These are phyloP conservation scores for Siniperca obscura DNA, from an alignment of 2,797 vertebrate genomes.

Conservation along the genomic window DNA sequence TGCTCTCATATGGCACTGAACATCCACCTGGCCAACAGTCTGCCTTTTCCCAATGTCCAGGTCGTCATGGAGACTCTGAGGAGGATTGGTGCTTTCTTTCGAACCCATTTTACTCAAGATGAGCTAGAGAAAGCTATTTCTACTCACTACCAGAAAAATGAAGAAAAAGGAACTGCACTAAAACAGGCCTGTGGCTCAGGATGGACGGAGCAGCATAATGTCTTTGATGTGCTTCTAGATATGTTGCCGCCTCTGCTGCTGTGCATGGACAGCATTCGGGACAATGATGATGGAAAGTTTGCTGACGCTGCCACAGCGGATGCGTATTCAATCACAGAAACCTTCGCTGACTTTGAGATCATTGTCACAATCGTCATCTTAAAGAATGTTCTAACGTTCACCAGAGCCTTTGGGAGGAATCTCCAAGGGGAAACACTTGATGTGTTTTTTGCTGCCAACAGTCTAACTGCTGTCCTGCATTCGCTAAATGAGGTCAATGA, in stretches of 20 bases:
- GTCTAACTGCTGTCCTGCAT: constrained; percentile 93
- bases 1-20: constrained; percentile 93
- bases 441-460: constrained; percentile 94
- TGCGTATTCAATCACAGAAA: constrained; percentile 89
- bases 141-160: constrained; percentile 87
- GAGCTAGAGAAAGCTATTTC: constrained; percentile 88
- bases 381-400: constrained; percentile 94
- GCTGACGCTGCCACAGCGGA: constrained; percentile 72
- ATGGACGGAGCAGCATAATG: constrained; percentile 92
- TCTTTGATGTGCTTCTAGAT: constrained; percentile 92
- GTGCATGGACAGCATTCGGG: constrained; percentile 90
- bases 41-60: constrained; percentile 91
- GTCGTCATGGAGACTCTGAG: constrained; percentile 90
- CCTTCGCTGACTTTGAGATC: constrained; percentile 93
- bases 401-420: constrained; percentile 95
- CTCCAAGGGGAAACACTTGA: constrained; percentile 93
- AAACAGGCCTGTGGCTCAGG: constrained; percentile 84
- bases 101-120: constrained; percentile 80
- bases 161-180: constrained; percentile 85
- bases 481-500: constrained; percentile 96
- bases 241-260: constrained; percentile 89
- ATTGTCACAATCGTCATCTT: constrained; percentile 91
- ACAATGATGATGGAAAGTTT: constrained; percentile 82
- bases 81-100: constrained; percentile 88
- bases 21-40: constrained; percentile 91